These are phyloP conservation scores for Procavia capensis DNA, from an alignment of 2,113 vertebrate genomes.

Conservation along the genomic window DNA sequence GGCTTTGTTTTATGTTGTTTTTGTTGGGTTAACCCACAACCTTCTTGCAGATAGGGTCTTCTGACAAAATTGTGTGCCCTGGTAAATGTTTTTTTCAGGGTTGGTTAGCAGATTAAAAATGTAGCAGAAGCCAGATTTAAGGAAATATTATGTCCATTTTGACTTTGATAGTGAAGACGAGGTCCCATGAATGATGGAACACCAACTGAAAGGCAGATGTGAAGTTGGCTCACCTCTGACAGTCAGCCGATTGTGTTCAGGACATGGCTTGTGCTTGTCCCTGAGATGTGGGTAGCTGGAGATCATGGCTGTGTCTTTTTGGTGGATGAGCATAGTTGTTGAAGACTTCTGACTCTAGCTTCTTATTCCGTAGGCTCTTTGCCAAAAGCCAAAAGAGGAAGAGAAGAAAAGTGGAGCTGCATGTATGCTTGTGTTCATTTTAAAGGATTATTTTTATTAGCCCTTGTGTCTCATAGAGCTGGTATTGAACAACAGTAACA, in stretches of 20 bases:
- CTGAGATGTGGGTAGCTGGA: rapidly evolving
- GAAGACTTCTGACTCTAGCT: background rate
- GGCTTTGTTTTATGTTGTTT: background rate
- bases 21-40: background rate
- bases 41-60: background rate
- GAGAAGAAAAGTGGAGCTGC: background rate
- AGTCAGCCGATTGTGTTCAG: rapidly evolving
- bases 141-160: background rate
- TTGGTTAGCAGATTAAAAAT: background rate
- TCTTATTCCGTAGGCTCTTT: background rate
- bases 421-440: background rate
- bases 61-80: background rate
- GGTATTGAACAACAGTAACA: background rate
- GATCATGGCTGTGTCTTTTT: rapidly evolving
- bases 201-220: background rate
- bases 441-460: slow-evolving; percentile 37
- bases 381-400: background rate
- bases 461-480: slow-evolving; percentile 28
- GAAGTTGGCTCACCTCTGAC: background rate
- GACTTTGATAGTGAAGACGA: background rate
- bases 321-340: background rate
- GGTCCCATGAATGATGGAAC: rapidly evolving
- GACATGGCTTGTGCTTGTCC: too few species aligned
- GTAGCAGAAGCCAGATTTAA: background rate
- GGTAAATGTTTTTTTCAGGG: background rate